Evolutionary conservation across 2,113 vertebrate genomes (phyloP), one percentile per base, ranked within the genome.

Genomic region (Cephalopterus ornatus): DNA sequence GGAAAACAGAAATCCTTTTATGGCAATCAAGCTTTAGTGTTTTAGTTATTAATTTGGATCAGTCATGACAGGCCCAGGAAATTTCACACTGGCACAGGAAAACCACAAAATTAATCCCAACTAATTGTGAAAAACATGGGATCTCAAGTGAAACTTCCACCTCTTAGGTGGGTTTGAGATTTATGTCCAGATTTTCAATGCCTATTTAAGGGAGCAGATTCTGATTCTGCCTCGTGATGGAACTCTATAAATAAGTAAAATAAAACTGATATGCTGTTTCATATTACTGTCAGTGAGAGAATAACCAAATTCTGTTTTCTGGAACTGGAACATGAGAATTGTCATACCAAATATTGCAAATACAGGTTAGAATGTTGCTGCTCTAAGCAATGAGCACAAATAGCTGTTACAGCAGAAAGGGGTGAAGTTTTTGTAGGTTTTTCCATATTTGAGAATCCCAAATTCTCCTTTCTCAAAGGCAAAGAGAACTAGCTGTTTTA

Each of bases 31-130:
- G 91, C 80, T 23, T 56, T 23, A 70, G 76, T 70, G 47, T 85
- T 91, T 97, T 94, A 95, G 61, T 80, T 96, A 92, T 77, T 94
- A 53, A 97, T 91, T 96, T 77, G 90, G 89, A 96, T 96, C 55
- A 58, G 47, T 21, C 22, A 1, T 94, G 95, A 93, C 5, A 46
- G 88, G 74, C 21, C 5, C 65, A 66, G 8, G 5, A 72, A 70
- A 93, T 56, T 84, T 80, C 44, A 75, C 32, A 19, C 7, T 18
- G 19, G 19, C 22, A 39, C 35, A 70, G 42, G 26, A 68, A 91
- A 89, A 55, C 0, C 5, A 61, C 16, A 46, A 59, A 61, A 42
- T 72, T 56, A 3, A 15, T 11, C n/a, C 26, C 72, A 88, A 89
- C 42, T 66, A 72, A 75, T 53, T 27, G 14, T 11, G 28, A 52